Conservation (phyloP, 1,140 invertebrate species). For the Heliconius hermathena region DNA sequence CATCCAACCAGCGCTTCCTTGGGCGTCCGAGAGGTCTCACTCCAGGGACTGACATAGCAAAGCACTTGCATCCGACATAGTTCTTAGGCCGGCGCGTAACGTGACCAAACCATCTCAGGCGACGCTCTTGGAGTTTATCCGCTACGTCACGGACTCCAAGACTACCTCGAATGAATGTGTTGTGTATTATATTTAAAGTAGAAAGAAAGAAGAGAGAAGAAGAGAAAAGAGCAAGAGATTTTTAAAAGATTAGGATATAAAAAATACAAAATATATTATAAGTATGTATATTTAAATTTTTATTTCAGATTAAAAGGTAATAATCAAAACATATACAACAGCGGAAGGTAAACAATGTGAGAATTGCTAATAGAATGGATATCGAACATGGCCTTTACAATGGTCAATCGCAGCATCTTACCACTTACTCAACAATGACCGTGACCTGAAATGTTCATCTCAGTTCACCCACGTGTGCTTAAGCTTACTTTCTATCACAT, state of each 20-base stretch:
- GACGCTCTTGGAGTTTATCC: too few relatives aligned
- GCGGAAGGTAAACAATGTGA: conserved; percentile 5
- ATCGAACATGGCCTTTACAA: not conserved
- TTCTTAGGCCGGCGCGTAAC: too few relatives aligned
- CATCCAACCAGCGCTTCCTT: too few relatives aligned
- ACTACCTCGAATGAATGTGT: too few relatives aligned
- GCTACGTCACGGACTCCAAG: too few relatives aligned
- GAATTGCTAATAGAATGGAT: conserved; percentile 4
- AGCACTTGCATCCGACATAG: too few relatives aligned
- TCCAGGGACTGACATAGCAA: too few relatives aligned
- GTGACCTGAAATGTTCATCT: conserved; percentile 39
- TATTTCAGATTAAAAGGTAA: not conserved
- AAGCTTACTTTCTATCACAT: conserved; percentile 17
- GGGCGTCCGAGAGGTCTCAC: too few relatives aligned
- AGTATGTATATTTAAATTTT: too few relatives aligned
- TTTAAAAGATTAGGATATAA: not conserved
- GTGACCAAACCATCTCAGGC: too few relatives aligned
- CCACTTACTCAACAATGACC: conserved; percentile 30
- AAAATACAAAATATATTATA: not conserved
- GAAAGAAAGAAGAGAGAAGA: too few relatives aligned
- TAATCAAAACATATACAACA: not conserved
- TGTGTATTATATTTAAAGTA: too few relatives aligned
- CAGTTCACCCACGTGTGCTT: conserved; percentile 26
- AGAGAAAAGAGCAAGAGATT: not conserved
- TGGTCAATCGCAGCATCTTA: conserved; percentile 21